Conservation (phyloP, 2,797 vertebrate species). For the Cacajao melanocephalus region DNA sequence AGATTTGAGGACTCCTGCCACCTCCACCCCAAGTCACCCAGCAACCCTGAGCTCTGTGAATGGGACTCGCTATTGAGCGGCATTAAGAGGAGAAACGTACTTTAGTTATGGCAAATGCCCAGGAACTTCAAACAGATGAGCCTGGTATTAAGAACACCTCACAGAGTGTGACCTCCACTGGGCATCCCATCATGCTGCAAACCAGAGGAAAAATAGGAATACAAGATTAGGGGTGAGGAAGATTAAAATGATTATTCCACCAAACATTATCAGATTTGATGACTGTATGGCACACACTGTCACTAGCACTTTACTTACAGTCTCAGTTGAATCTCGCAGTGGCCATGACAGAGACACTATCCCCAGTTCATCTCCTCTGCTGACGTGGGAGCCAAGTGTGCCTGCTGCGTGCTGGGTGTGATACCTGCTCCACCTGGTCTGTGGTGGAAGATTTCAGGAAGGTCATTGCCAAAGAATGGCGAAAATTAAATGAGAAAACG, state of each 20-base stretch:
- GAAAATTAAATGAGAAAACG: not conserved
- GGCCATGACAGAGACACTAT: no score
- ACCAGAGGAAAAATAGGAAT: not conserved
- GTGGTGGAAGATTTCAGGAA: not conserved
- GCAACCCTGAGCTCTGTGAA: no score
- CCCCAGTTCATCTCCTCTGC: not conserved
- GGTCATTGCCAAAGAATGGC: not conserved
- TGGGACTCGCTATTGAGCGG: no score
- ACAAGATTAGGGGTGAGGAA: not conserved
- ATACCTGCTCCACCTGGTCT: not conserved
- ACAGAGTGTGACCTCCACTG: not conserved
- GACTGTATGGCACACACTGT: not conserved
- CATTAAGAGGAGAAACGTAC: no score
- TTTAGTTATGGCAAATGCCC: no score
- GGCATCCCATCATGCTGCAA: not conserved
- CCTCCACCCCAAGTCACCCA: not conserved
- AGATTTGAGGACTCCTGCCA: not conserved
- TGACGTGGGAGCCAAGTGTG: no score
- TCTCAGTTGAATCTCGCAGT: rapidly evolving
- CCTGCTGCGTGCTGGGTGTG: not conserved
- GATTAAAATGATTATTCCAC: no score
- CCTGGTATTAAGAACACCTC: no score
- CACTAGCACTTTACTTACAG: no score
- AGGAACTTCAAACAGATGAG: not conserved
- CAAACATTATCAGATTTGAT: no score